Conservation (phyloP, 1,140 invertebrate species). For the Euglossa dilemma region DNA sequence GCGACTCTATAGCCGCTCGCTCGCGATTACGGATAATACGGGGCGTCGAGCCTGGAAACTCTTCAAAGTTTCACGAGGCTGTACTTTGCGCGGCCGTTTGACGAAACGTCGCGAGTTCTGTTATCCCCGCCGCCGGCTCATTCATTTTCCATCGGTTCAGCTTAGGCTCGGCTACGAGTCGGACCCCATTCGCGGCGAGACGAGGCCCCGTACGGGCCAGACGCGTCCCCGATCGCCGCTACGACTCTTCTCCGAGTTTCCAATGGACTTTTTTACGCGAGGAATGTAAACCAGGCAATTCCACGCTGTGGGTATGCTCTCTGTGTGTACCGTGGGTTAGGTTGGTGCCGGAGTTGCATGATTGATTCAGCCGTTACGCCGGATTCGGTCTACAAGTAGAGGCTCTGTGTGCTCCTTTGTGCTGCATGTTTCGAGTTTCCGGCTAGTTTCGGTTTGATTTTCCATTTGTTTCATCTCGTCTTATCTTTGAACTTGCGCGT, state of each 20-base stretch:
- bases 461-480: too few species aligned
- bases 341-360: too few species aligned
- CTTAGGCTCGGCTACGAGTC: too few species aligned
- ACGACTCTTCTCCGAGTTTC: background rate
- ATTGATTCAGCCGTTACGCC: too few species aligned
- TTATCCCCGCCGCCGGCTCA: background rate
- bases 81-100: constrained; percentile 11
- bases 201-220: background rate
- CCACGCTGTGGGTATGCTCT: background rate
- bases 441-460: too few species aligned
- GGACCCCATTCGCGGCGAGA: background rate
- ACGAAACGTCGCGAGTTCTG: constrained; percentile 48
- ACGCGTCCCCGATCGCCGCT: background rate
- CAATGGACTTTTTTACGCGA: background rate
- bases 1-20: constrained; percentile 33
- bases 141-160: constrained; percentile 6
- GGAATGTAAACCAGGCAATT: background rate
- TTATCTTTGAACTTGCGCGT: too few species aligned
- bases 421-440: too few species aligned
- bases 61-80: constrained; percentile 57
- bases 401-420: too few species aligned
- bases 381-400: too few species aligned
- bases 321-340: too few species aligned
- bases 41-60: constrained; percentile 5
- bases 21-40: constrained; percentile 53